Evolutionary conservation across 2,113 vertebrate species (phyloP), one percentile per base, ranked within the genome.

Genomic region (Marmota flaviventris): DNA sequence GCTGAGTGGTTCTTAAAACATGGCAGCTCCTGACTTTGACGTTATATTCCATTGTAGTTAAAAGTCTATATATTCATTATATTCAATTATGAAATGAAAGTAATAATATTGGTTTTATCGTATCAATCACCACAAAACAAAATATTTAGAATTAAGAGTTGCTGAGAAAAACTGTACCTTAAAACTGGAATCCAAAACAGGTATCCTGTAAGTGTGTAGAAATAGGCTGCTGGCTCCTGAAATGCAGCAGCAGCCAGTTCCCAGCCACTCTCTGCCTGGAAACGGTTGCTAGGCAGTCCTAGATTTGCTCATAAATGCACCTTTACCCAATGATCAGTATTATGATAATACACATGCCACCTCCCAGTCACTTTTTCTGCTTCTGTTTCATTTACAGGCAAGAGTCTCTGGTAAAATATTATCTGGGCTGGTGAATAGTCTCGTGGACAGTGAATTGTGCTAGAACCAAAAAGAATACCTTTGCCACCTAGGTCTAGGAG

Each of bases 291-390:
- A 93, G 82, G 94, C 97, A 97, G 56, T 73, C 32, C n/a, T 53
- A 70, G 95, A 92, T 97, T 95, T 96, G 96, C 92, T 98, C 96
- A 97, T 69, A 95, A 94, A 94, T 45, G 96, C 87, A 96, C 94
- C 92, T 97, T 96, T 96, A 95, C 97, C 85, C 96, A 93, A 8
- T 70, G 75, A 95, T 84, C 77, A 79, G 95, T 84, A 96, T 96
- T 76, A 90, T 89, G 97, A 95, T 93, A 83, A 42, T 78, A 93
- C 58, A 48, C 82, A 88, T 42, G 25, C 61, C 45, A 11, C 48
- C 76, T 92, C 76, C 78, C 93, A 58, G 32, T 42, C 42, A 42
- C 56, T 48, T 39, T 91, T 91, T 82, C 69, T 93, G 73, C 20
- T 92, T 70, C 56, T 70, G 45, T 91, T 92, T 96, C 63, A 82